Conservation (phyloP, 2,113 vertebrate genomes). For the Pangasianodon hypophthalmus region DNA sequence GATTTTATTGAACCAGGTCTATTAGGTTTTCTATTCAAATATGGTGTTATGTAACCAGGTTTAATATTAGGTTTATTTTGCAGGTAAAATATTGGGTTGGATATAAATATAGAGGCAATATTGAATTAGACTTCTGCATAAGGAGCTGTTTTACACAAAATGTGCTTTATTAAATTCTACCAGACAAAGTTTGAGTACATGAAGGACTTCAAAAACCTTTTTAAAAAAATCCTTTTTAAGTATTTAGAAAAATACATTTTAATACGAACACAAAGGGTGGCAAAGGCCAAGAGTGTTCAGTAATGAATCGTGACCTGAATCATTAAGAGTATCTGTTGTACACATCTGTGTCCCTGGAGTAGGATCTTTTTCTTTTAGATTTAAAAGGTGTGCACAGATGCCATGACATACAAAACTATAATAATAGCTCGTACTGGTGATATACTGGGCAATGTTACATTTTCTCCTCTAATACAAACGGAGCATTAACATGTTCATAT, state of each 20-base stretch:
- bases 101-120: neutral
- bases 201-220: neutral
- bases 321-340: neutral
- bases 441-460: neutral
- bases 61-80: neutral
- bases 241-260: neutral
- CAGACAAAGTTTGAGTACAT: neutral
- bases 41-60: neutral
- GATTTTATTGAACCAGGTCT: neutral
- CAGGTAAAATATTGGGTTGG: neutral
- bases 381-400: too few species aligned
- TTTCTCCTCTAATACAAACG: neutral
- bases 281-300: neutral
- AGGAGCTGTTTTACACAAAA: neutral
- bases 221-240: neutral
- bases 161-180: neutral
- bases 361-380: neutral
- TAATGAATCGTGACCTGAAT: neutral
- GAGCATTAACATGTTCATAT: neutral
- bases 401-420: neutral
- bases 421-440: neutral
- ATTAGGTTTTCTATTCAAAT: neutral
- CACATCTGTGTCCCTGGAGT: neutral
- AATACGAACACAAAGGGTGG: neutral
- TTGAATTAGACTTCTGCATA: neutral